These are phyloP conservation scores for Echiichthys vipera DNA, from an alignment of 2,797 vertebrate species.

Conservation along the genomic window DNA sequence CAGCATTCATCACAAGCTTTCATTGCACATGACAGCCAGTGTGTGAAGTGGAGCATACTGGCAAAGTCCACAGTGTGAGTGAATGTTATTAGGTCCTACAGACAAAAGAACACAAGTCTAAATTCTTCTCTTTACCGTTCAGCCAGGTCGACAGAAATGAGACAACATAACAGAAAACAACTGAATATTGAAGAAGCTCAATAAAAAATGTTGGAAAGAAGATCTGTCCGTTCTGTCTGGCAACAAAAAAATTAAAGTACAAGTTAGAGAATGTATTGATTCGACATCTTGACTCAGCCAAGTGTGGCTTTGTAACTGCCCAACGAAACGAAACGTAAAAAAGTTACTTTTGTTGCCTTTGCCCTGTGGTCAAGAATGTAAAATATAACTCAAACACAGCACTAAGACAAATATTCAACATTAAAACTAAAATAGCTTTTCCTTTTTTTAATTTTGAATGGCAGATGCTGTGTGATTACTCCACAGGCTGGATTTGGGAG, in stretches of 20 bases:
- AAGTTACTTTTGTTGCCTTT: no score
- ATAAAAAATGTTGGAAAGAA: neutral
- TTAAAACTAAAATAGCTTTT: neutral
- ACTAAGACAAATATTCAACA: neutral
- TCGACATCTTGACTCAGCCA: neutral
- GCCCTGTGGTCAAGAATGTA: neutral
- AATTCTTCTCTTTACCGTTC: conserved; percentile 22
- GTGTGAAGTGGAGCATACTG: conserved; percentile 39
- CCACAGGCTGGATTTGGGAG: neutral
- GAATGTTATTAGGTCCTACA: conserved; percentile 3
- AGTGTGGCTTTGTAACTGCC: neutral
- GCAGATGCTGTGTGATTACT: no score
- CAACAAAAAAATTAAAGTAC: conserved; percentile 10
- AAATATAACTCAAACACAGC: neutral
- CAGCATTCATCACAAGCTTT: conserved; percentile 37
- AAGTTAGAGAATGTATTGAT: neutral
- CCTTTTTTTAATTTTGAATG: no score
- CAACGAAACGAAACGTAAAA: neutral
- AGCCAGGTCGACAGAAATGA: conserved; percentile 1
- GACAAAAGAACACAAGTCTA: conserved; percentile 1
- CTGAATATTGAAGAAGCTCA: neutral
- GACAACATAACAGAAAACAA: neutral
- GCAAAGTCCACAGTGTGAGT: conserved; percentile 3
- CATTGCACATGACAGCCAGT: conserved; percentile 8
- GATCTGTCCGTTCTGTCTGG: neutral